Base-by-base conservation (phyloP, 2,888 invertebrate genomes). In the Yponomeuta plumbellus region DNA sequence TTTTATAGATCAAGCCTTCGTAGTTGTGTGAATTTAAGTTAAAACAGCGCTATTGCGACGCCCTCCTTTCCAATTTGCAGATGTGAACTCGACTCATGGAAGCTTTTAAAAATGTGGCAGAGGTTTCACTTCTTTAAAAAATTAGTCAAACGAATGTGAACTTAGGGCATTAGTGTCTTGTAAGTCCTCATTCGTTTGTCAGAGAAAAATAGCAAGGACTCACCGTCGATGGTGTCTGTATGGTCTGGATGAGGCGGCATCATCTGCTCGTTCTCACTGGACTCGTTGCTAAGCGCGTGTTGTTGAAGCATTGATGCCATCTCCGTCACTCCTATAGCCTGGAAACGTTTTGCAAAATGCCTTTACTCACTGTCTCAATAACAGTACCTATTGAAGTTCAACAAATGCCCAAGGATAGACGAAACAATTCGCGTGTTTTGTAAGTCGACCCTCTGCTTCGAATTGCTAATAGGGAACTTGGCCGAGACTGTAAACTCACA, bases 201-300 rank as follows among this genome's bases (percentile, higher is more conserved):
- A 13, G 59, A 21, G 59, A 22, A 59, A n/a, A 10, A 0, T 39
- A 22, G 26, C 17, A 65, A 66, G 40, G 67, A 88, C 95, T 95
- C 89, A 95, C 95, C 95, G 85, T 95, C 95, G 79, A 95, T 94
- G 76, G 94, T 93, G 86, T 95, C 95, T 70, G 94, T 92, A 79
- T 94, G 93, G 84, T 95, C 95, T 61, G 94, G 93, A 72, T 94
- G 94, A 71, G 94, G 89, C 72, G 92, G 92, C 73, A 92, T 91
- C 80, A 91, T 92, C 74, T 82, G 92, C 80, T 93, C 94, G 75
- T 86, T 85, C 70, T 93, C 94, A 69, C 88, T 88, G 75, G 93
- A 91, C 71, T 93, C 93, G 74, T 93, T 93, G 76, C 92, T 91
- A 71, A 94, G 85, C 67, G 91, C 90, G 76, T 94, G 94, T 71